Conservation (phyloP, 2,113 vertebrate species). For the Bos taurus region ARS-UCD2.0 NC_037346.1:897001-897500, state of each 20-base stretch:
- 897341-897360: background rate
- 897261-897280: accelerated
- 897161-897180: background rate
- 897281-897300: background rate
- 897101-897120: background rate
- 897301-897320: background rate
- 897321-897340: background rate
- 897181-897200: background rate
- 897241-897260: background rate
- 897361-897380: background rate
- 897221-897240: background rate
- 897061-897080: background rate
- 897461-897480: background rate
- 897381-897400: accelerated
- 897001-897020: background rate
- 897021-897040: background rate
- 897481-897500: background rate
- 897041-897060: background rate
- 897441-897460: background rate
- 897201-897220: background rate
- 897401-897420: accelerated
- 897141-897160: background rate
- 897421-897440: background rate
- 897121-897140: background rate
- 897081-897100: background rate